Base-by-base conservation (phyloP, 30 jellyfish, hydroid and myxozoan genomes). In the Morbakka virulenta region DNA sequence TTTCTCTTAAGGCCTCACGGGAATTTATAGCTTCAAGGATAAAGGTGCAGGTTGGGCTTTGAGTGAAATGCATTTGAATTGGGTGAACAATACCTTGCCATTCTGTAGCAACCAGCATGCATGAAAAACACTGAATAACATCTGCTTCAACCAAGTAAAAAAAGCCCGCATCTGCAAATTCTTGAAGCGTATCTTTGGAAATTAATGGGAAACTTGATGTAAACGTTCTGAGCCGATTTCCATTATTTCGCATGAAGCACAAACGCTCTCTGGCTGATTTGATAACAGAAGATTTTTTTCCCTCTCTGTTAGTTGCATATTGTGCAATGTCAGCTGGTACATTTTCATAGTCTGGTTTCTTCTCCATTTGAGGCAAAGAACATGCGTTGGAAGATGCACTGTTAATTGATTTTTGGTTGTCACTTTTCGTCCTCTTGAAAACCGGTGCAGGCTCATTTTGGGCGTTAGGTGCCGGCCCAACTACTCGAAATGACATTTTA, bases 41-140 rank as follows among this genome's bases (percentile, higher is more conserved):
- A 41, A 6, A 17, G 57, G 57, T 9, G 57, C 57, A 41, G 57
- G 9, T 41, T 6, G 57, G 57, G 57, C 57, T 41, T 6, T 41
- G 9, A 41, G 9, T 41, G 17, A 6, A 41, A 41, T 41, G 57
- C 9, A 41, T 41, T 6, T 41, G 17, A 17, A 41, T 41, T 6
- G 57, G 57, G 57, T 41, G 87, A 17, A 29, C 79, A 13, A 28
- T 13, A 12, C 79, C 67, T 30, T 79, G 87, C 90, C 90, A 79
- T 2, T 30, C 81, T 14, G 41, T 52, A 6, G 67, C 87, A 24
- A 13, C 50, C 17, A 68, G 72, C 3, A 77, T 77, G 29, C 90
- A 79, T 29, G 76, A 34, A 79, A 79, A 79, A 49, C 90, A 79
- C 0, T 17, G 26, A 87, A 68, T 65, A n/a, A 1, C 2, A 9